Percentiles rank a stretch among this genome's conserved stretches.
phyloP scores from a whole-genome alignment of 2,888 invertebrate species.

The Pycnomerus fuliginosus region DNA sequence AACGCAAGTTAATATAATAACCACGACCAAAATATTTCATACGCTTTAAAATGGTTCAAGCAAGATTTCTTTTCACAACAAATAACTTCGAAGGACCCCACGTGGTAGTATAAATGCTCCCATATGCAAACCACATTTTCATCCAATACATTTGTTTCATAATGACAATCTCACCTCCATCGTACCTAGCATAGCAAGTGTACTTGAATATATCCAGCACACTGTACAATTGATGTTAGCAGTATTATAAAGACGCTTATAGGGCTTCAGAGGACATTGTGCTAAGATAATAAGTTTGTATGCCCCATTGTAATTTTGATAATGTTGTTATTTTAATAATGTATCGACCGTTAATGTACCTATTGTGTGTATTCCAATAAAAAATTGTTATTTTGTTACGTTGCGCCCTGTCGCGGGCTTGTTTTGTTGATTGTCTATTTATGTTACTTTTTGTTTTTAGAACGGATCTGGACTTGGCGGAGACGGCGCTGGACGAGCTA shows the following conservation, averaged over 20 bases:
- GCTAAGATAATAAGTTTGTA: constrained; percentile 33
- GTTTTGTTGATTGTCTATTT: constrained; percentile 58
- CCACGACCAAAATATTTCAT: constrained; percentile 8
- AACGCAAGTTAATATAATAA: too few species aligned
- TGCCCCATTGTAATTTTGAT: constrained; percentile 23
- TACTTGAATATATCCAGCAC: constrained; percentile 18
- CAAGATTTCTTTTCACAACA: too few species aligned
- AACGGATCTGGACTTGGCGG: constrained; percentile 80
- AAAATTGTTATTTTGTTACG: constrained; percentile 34
- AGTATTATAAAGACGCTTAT: constrained; percentile 27
- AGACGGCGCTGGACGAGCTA: constrained; percentile 75
- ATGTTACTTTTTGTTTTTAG: constrained; percentile 67
- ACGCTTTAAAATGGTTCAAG: constrained; percentile 8
- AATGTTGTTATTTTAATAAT: constrained; percentile 10
- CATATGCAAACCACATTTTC: constrained; percentile 5
- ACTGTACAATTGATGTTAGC: constrained; percentile 25
- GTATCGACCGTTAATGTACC: too few species aligned
- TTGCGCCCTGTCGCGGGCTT: constrained; percentile 43
- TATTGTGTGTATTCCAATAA: constrained; percentile 14
- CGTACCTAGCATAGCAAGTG: constrained; percentile 23
- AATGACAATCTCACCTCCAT: constrained; percentile 38
- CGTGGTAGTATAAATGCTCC: constrained; percentile 23
- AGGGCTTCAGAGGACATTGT: constrained; percentile 30
- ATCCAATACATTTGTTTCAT: constrained; percentile 30
- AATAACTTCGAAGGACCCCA: too few species aligned